Evolutionary conservation across 2,113 vertebrate genomes (phyloP).

Genomic region (Pithys albifrons): DNA sequence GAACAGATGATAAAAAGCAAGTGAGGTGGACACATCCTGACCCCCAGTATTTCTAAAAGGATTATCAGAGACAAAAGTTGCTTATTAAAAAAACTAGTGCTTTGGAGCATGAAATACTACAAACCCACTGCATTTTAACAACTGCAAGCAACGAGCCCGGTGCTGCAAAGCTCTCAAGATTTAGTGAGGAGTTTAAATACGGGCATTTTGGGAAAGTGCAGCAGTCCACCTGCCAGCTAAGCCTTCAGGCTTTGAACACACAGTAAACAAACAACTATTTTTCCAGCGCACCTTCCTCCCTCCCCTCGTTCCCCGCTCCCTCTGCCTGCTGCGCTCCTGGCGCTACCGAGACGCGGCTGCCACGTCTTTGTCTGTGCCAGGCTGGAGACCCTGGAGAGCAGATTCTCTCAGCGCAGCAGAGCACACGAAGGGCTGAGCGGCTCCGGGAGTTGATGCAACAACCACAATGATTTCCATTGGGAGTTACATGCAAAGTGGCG

Average conservation of each 20-base stretch:
- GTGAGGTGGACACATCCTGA: background rate
- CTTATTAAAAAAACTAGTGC: fast-evolving
- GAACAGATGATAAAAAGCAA: background rate
- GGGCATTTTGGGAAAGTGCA: background rate
- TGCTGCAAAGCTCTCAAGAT: background rate
- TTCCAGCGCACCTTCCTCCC: background rate
- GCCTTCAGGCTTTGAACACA: background rate
- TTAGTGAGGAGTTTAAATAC: background rate
- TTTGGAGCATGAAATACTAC: background rate
- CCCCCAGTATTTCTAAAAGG: background rate
- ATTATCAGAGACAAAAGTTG: background rate
- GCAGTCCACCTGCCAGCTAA: conserved; percentile 10
- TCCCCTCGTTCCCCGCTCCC: background rate
- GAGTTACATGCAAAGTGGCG: background rate
- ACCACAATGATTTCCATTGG: background rate
- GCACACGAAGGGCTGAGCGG: background rate
- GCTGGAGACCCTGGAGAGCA: background rate
- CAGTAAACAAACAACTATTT: background rate
- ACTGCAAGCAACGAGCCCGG: fast-evolving
- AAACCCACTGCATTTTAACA: background rate
- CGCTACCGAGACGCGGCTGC: background rate
- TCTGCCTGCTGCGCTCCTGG: background rate
- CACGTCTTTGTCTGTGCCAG: conserved; percentile 67
- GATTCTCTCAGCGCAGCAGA: background rate
- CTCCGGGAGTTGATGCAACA: background rate